phyloP scores from a whole-genome alignment of 2,797 vertebrate species.

The Trichosurus vulpecula region DNA sequence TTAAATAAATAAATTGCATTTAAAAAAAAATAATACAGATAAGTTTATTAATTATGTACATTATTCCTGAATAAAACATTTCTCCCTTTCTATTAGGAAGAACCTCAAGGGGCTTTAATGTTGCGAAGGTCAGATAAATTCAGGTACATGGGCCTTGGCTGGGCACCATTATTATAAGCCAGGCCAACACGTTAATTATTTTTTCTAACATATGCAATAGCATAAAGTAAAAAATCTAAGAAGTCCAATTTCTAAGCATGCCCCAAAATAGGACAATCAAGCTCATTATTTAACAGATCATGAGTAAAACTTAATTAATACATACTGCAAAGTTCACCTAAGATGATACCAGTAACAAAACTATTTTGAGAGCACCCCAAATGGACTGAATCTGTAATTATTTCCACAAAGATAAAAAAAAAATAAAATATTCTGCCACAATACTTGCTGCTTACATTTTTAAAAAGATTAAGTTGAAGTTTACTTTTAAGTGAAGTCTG shows the following conservation, averaged over 20 bases:
- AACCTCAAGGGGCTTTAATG: conserved; percentile 48
- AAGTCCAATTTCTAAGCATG: conserved; percentile 28
- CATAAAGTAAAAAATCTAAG: conserved; percentile 40
- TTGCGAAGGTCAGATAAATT: not conserved
- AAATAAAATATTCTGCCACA: conserved; percentile 47
- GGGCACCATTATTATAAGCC: conserved; percentile 17
- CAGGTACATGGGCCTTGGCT: not conserved
- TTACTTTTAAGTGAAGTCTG: not conserved
- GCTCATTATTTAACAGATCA: conserved; percentile 44
- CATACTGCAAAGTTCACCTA: conserved; percentile 33
- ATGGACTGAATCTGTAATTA: conserved; percentile 60
- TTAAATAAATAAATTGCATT: too few species aligned
- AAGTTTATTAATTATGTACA: conserved; percentile 51
- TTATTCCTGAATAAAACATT: conserved; percentile 53
- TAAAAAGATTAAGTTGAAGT: not conserved
- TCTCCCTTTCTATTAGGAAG: conserved; percentile 13
- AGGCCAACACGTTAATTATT: conserved; percentile 22
- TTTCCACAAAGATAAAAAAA: conserved; percentile 54
- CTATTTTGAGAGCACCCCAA: conserved; percentile 15
- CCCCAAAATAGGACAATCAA: conserved; percentile 40
- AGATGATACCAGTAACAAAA: not conserved
- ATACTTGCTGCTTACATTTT: conserved; percentile 9
- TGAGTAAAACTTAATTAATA: conserved; percentile 58
- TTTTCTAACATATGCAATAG: not conserved
- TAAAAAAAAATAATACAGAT: too few species aligned